phyloP scores from a whole-genome alignment of 2,113 vertebrate genomes.

The Plotosus lineatus region DNA sequence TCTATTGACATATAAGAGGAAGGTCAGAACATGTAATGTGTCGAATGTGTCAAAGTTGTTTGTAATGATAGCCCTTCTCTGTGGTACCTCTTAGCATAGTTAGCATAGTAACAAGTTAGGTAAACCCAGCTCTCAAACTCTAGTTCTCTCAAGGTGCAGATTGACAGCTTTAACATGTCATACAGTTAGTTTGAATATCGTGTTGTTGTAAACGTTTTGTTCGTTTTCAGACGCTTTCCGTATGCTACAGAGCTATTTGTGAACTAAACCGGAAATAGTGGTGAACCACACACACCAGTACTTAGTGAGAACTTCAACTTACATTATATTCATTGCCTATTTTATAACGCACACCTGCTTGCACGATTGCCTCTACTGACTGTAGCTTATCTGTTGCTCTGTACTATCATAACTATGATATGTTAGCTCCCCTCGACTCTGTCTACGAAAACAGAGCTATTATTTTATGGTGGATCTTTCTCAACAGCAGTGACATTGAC shows the following conservation, averaged over 20 bases:
- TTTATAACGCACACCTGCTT: background rate
- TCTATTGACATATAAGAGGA: no score
- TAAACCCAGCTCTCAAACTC: background rate
- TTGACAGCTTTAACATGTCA: background rate
- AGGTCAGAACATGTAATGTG: background rate
- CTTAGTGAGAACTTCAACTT: background rate
- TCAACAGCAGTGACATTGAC: background rate
- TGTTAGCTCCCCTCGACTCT: background rate
- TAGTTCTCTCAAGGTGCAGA: background rate
- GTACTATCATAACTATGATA: no score
- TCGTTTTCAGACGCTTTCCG: background rate
- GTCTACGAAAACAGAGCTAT: background rate
- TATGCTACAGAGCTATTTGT: background rate
- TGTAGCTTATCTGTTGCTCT: background rate
- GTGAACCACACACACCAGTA: background rate
- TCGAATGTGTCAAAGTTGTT: slow-evolving; percentile 16
- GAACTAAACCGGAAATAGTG: background rate
- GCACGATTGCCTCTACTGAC: background rate
- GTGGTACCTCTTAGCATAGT: slow-evolving; percentile 13
- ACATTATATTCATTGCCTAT: background rate
- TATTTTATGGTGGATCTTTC: background rate
- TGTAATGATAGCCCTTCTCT: background rate
- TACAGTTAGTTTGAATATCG: slow-evolving; percentile 16
- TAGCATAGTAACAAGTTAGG: background rate
- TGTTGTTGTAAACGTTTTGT: background rate